These are phyloP conservation scores for Lithodes maja DNA, from an alignment of 2,888 invertebrate species.

Conservation along the genomic window DNA sequence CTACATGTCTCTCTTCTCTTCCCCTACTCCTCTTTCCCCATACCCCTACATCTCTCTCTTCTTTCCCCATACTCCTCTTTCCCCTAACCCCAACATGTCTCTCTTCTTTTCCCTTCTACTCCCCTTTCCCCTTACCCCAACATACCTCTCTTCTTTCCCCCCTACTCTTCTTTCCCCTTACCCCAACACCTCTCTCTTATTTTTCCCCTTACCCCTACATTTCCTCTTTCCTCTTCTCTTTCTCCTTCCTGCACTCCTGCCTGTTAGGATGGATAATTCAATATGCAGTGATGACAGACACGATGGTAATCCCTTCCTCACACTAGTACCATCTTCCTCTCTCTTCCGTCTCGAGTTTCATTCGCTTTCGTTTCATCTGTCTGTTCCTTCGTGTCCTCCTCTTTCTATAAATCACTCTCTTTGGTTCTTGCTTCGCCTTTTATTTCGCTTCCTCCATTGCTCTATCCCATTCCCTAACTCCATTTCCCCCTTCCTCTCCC, in stretches of 20 bases:
- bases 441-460: background rate
- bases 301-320: background rate
- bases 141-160: background rate
- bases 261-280: background rate
- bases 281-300: background rate
- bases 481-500: background rate
- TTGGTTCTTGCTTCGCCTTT: background rate
- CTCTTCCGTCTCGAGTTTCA: background rate
- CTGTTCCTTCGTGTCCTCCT: background rate
- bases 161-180: background rate
- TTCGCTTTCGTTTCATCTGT: too few species aligned
- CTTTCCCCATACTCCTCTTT: background rate
- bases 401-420: background rate
- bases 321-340: background rate
- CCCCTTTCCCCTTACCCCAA: background rate
- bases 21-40: background rate
- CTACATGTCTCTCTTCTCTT: background rate
- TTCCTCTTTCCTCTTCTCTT: background rate
- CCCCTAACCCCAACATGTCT: background rate
- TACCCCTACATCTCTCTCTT: background rate
- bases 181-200: background rate
- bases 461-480: background rate
- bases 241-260: background rate
- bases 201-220: background rate
- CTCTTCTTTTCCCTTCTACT: background rate